phyloP scores from a whole-genome alignment of 2,797 vertebrate genomes.

The Dendrocincla fuliginosa region DNA sequence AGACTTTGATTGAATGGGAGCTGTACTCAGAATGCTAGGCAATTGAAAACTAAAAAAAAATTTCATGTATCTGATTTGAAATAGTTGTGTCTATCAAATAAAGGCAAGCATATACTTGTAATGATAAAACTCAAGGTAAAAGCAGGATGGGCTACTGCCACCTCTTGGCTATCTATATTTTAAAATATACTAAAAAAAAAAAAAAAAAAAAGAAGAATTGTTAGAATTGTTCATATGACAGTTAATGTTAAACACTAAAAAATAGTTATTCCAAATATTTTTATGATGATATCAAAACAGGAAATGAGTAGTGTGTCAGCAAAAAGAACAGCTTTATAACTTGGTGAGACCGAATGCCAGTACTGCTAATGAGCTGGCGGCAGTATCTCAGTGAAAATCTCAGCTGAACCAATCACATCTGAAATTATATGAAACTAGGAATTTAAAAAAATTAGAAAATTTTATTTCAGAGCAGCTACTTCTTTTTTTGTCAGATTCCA shows the following conservation, averaged over 20 bases:
- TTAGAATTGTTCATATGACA: background rate
- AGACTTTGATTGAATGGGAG: background rate
- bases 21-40: background rate
- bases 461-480: background rate
- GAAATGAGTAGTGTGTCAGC: background rate
- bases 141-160: constrained; percentile 34
- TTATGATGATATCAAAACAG: background rate
- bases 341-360: background rate
- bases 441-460: background rate
- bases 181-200: background rate
- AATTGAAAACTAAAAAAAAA: background rate
- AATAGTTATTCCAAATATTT: background rate
- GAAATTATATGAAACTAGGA: background rate
- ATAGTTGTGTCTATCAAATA: background rate
- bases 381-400: background rate
- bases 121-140: background rate
- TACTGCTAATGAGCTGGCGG: background rate
- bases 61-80: background rate
- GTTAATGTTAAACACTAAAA: background rate
- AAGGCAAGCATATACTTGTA: background rate
- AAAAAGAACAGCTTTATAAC: background rate
- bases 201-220: too few relatives aligned
- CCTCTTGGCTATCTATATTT: background rate
- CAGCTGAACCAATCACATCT: background rate
- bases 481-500: background rate